Base-by-base conservation (phyloP, 1,140 invertebrate genomes). In the Hyles euphorbiae region DNA sequence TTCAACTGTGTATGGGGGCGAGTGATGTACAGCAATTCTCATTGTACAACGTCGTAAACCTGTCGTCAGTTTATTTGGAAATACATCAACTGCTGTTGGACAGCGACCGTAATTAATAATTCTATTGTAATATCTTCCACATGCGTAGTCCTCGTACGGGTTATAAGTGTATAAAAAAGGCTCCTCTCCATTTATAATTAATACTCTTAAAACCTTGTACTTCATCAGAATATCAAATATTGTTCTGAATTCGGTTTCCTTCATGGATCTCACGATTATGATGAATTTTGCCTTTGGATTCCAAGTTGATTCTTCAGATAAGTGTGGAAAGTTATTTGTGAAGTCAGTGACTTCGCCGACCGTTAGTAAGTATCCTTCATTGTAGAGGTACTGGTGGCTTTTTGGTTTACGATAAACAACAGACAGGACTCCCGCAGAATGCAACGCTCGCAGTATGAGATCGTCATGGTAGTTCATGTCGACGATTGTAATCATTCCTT, bases 21-120 rank as follows among this genome's bases (percentile, higher is more conserved):
- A 73, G 12, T 80, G 64, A 2, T 74, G 40, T 7, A 61, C 52
- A 2, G 60, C 61, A 3, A 70, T 60, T 34, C 67, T 70, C 5
- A 83, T 60, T 0, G 66, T 73, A 52, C 82, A 85, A 22, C 58
- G 56, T 33, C 50, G 45, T 8, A 68, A 48, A 36, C 61, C 53
- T 0, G 63, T 73, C 10, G 63, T 45, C 3, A 68, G 48, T 56
- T 72, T 74, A 1, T 63, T 33, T 10, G 72, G 70, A 52, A 67
- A 81, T 5, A 76, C 51, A 52, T 76, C 44, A 6, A 43, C 9
- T 5, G 44, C 22, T 8, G 36, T 40, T 5, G 36, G 2, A 43
- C 65, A 67, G 8, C 44, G 22, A 8, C 61, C 65, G 12, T 43
- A 43, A n/a, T 8, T 33, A 8, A 53, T 49, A 12, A 67, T 51